Evolutionary conservation across 2,888 invertebrate species (phyloP).

Genomic region (Aphidius colemani): DNA sequence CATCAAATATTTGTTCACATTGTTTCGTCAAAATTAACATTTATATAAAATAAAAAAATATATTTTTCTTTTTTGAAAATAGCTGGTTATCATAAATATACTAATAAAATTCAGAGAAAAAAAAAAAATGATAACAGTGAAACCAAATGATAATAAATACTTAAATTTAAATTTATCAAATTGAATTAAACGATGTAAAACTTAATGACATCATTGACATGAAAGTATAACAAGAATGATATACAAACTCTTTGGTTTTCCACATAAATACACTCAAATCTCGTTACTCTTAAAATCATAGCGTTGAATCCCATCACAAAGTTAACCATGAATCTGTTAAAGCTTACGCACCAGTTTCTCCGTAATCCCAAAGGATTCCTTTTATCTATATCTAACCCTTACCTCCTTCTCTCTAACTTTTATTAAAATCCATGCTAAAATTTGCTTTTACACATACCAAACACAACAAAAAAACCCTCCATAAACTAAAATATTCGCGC

Average conservation of each 20-base stretch:
- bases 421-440: no score
- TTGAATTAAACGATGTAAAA: slow-evolving; percentile 4
- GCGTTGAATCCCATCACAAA: slow-evolving; percentile 25
- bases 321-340: slow-evolving; percentile 22
- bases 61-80: no score
- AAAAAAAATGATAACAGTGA: neutral
- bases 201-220: no score
- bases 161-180: slow-evolving; percentile 1
- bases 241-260: slow-evolving; percentile 9
- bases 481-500: no score
- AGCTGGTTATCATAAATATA: no score
- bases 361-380: slow-evolving; percentile 19
- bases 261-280: slow-evolving; percentile 13
- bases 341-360: slow-evolving; percentile 26
- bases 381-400: neutral
- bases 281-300: slow-evolving; percentile 14
- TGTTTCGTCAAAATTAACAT: no score
- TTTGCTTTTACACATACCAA: no score
- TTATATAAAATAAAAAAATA: no score
- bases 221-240: no score
- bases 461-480: no score
- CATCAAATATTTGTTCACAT: neutral
- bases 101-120: no score
- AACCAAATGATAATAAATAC: neutral
- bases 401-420: no score